Percentiles rank a stretch among this genome's conserved stretches.
phyloP scores from a whole-genome alignment of 1,140 invertebrate genomes.

The Micrasema minimum region DNA sequence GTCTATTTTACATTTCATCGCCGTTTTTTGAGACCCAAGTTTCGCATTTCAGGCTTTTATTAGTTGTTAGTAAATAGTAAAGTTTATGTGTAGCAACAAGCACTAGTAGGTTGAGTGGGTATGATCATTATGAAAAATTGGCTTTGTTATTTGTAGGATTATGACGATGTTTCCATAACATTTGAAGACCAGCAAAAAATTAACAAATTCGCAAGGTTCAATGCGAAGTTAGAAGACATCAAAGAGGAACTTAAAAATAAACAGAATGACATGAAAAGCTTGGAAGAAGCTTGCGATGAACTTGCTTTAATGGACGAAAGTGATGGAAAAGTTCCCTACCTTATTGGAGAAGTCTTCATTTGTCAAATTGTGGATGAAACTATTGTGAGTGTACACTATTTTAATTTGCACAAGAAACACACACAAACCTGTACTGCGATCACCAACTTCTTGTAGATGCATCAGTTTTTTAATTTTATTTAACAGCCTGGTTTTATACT shows the following conservation, averaged over 20 bases:
- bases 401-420: not conserved
- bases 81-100: no score
- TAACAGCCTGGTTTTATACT: no score
- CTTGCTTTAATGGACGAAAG: constrained; percentile 83
- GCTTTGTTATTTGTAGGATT: constrained; percentile 67
- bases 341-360: constrained; percentile 91
- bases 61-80: no score
- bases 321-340: constrained; percentile 82
- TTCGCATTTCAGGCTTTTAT: no score
- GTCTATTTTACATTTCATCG: no score
- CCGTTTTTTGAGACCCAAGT: no score
- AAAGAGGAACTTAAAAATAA: constrained; percentile 92
- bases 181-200: constrained; percentile 98
- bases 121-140: no score
- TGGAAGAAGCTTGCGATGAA: constrained; percentile 93
- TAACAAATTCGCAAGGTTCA: constrained; percentile 93
- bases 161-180: constrained; percentile 92
- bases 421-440: not conserved
- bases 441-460: not conserved
- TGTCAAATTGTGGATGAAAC: constrained; percentile 80
- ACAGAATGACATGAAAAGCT: constrained; percentile 90
- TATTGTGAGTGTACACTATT: constrained; percentile 71
- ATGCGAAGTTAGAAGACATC: constrained; percentile 90
- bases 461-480: no score
- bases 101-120: no score